Conservation (phyloP, 2,797 vertebrate genomes). For the Sebastes trivittatus region DNA sequence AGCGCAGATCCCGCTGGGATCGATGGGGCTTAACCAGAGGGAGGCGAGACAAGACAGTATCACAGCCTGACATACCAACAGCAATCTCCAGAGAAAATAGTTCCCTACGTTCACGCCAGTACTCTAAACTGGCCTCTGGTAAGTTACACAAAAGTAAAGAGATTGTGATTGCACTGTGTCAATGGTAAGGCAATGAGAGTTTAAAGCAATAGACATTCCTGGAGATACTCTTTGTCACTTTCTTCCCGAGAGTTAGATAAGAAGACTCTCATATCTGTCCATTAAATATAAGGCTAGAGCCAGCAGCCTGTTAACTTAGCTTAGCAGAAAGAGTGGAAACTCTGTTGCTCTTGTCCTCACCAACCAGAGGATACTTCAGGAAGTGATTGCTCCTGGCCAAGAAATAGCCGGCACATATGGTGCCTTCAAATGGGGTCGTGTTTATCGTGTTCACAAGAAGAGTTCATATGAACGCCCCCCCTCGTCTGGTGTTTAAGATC, state of each 20-base stretch:
- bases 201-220: neutral
- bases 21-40: conserved; percentile 91
- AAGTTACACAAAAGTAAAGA: conserved; percentile 19
- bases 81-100: conserved; percentile 88
- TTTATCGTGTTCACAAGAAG: no score
- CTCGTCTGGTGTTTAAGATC: no score
- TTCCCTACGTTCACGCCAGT: conserved; percentile 80
- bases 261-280: neutral
- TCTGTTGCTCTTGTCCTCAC: neutral
- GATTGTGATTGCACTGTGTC: neutral
- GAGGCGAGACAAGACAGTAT: conserved; percentile 88
- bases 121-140: conserved; percentile 91
- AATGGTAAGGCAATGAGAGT: neutral
- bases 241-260: neutral
- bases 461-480: no score
- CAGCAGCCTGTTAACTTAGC: neutral
- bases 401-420: neutral
- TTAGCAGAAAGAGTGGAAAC: neutral
- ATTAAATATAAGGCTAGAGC: neutral
- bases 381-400: neutral
- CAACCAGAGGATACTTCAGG: neutral
- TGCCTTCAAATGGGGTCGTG: no score
- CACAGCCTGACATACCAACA: conserved; percentile 91
- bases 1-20: conserved; percentile 90
- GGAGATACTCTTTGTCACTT: neutral